Evolutionary conservation across 2,113 vertebrate species (phyloP).

Genomic region (Sander vitreus): DNA sequence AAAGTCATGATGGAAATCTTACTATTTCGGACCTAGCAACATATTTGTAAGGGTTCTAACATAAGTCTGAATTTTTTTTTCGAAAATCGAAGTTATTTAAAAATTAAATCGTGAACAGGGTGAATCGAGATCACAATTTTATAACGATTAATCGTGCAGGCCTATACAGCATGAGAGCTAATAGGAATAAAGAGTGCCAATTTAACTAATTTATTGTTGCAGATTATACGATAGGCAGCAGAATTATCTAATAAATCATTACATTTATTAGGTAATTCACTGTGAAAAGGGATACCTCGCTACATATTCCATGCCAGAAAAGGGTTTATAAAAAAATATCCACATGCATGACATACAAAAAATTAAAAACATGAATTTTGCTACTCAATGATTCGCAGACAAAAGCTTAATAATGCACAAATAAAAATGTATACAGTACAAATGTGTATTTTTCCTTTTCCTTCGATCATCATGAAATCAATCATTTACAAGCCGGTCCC

Average conservation of each 20-base stretch:
- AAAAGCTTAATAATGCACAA: constrained; percentile 15
- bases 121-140: too few relatives aligned
- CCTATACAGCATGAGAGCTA: background rate
- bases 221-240: background rate
- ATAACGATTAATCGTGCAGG: too few relatives aligned
- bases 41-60: background rate
- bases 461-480: constrained; percentile 20
- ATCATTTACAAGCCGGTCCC: constrained; percentile 2
- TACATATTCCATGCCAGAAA: background rate
- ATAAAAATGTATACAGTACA: constrained; percentile 9
- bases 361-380: background rate
- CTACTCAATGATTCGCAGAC: background rate
- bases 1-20: background rate
- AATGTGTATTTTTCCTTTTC: constrained; percentile 18
- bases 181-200: background rate
- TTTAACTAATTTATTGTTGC: background rate
- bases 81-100: too few relatives aligned
- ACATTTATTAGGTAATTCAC: background rate
- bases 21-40: background rate
- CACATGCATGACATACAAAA: background rate
- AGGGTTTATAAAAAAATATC: background rate
- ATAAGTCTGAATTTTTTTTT: constrained; percentile 3
- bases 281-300: background rate
- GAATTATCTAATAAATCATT: background rate
- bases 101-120: too few relatives aligned